phyloP scores from a whole-genome alignment of 2,113 vertebrate species.

The Tor tambroides region DNA sequence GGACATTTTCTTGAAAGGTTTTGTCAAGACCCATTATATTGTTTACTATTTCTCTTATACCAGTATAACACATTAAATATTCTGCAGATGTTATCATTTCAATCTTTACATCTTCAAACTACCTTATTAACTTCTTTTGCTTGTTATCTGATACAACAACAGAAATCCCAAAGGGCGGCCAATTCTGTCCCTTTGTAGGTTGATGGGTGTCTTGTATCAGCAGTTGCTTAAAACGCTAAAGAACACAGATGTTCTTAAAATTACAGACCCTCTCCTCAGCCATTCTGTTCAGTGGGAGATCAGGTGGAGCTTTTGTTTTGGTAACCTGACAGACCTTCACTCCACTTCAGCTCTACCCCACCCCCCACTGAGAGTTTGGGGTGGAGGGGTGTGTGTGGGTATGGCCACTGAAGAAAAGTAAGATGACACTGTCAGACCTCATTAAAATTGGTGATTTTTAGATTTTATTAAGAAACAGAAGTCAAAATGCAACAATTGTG shows the following conservation, averaged over 20 bases:
- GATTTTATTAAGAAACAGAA: conserved; percentile 54
- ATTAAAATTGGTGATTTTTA: conserved; percentile 46
- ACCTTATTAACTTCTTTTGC: not conserved
- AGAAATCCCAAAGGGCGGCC: conserved; percentile 1
- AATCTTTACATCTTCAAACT: not conserved
- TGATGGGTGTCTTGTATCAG: conserved; percentile 54
- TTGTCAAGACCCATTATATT: not conserved
- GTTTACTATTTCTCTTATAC: not conserved
- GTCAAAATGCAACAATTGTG: conserved; percentile 52
- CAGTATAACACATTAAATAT: not conserved
- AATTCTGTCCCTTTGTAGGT: conserved; percentile 60
- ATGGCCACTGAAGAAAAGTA: conserved; percentile 14
- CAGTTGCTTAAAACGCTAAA: conserved; percentile 71
- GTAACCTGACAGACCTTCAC: conserved; percentile 51
- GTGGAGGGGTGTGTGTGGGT: not conserved
- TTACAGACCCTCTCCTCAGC: conserved; percentile 63
- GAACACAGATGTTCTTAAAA: conserved; percentile 78
- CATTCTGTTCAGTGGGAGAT: conserved; percentile 65
- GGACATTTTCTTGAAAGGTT: not conserved
- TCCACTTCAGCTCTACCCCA: conserved; percentile 9
- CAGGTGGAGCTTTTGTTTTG: conserved; percentile 75
- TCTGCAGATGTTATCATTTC: not conserved
- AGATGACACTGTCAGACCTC: conserved; percentile 50
- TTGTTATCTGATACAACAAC: conserved; percentile 4
- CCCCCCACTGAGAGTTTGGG: conserved; percentile 33